Base-by-base conservation (phyloP, 2,113 vertebrate species). In the Pimephales promelas region DNA sequence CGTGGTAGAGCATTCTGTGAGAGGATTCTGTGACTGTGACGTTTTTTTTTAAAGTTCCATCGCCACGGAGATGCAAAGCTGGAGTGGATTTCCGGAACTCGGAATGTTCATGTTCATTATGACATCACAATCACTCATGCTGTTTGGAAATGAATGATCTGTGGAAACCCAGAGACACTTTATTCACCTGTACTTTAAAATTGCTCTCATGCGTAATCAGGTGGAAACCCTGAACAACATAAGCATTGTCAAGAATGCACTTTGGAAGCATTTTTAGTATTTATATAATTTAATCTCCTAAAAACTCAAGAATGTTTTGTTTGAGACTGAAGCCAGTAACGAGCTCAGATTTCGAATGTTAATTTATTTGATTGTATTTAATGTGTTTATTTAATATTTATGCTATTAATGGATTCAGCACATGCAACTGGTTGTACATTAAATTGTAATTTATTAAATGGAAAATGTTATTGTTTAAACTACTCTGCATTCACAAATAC, bases 1-100 rank as follows among this genome's bases (percentile, higher is more conserved):
- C 91, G 70, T 95, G 96, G 93, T 94, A 94, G 72, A 52, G 26
- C n/a, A n/a, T n/a, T n/a, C 8, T 9, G n/a, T 4, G 4, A 24
- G 14, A 26, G 36, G 4, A 6, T 10, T 45, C 31, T 56, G 54
- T 57, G 74, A 57, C n/a, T 78, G 75, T 43, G 36, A 78, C 57
- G 4, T 28, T 62, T 45, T 49, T 59, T 49, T 59, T 26, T 2
- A 36, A 59, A 18, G 22, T 24, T 36, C 28, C 75, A 2, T 59
- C 3, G n/a, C 40, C 73, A 6, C 45, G 76, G 76, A 79, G 36
- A 79, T 6, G 28, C 9, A 36, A 36, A 36, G 73, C 26, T 56
- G 18, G 52, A 54, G 52, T 54, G 52, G 49, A 56, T 76, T 56
- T 34, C 28, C n/a, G 75, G 54, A 40, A 24, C 7, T 43, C 31